Base-by-base conservation (phyloP, 23 tunicate genomes). In the Halocynthia roretzi region DNA sequence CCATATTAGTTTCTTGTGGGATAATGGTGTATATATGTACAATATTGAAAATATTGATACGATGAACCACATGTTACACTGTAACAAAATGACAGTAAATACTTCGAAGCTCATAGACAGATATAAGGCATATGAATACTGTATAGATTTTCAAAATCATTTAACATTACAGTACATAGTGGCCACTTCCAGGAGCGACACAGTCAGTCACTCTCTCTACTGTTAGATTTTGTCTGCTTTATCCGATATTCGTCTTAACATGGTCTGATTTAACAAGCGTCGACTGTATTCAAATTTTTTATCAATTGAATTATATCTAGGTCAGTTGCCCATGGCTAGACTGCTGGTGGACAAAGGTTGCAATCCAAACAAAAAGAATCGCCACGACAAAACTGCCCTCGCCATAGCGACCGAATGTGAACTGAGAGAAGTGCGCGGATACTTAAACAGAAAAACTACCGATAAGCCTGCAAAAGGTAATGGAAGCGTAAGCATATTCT, bases 321-420 rank as follows among this genome's bases (percentile, higher is more conserved):
- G 96, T 9, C 96, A 90, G 68, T 71, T 90, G 12, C 86, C 96
- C 8, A 90, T 90, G 96, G 97, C 97, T 0, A 65, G 97, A 49
- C 61, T 84, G 11, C 70, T 87, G 80, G 89, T 87, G 0, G 94
- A 87, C 56, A 94, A 84, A 80, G 90, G 94, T 10, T 83, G 87
- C 6, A 80, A 91, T 58, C 80, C 97, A 18, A 91, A 91, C 62
- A n/a, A 63, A 6, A 91, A 85, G 61, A 91, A 91, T 57, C 76
- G 68, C 17, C 77, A 58, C 20, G 87, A 80, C 49, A 91, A 91
- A 82, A 91, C 97, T 23, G 97, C 97, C 5, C 86, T 91, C 52
- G 97, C 88, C 51, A 85, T 91, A 53, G 97, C 97, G 8, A 85
- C 84, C 0, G 97, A 91, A 48, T 91, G 97, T 77, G 91, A 86